Conservation (phyloP, 2,888 invertebrate genomes). For the Micoletzkya japonica region DNA sequence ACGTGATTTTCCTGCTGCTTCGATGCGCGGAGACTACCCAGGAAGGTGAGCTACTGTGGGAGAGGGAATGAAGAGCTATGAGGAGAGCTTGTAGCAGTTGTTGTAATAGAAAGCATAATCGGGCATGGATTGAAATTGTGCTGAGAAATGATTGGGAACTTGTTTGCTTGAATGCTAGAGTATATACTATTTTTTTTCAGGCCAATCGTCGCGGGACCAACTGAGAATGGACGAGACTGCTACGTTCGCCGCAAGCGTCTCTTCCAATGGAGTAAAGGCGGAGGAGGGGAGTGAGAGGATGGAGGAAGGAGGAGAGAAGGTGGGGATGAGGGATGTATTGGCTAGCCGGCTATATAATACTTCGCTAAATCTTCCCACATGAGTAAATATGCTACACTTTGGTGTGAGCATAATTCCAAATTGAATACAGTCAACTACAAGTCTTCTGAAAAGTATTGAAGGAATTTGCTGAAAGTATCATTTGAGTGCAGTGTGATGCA, state of each 20-base stretch:
- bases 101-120: neutral
- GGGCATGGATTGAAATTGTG: neutral
- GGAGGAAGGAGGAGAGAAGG: conserved; percentile 19
- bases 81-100: neutral
- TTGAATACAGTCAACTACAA: neutral
- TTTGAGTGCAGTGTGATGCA: neutral
- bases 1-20: conserved; percentile 42
- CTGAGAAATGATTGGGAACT: neutral
- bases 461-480: neutral
- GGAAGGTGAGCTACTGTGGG: neutral
- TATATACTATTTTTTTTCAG: conserved; percentile 9
- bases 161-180: neutral
- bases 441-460: neutral
- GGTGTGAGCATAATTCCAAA: neutral
- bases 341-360: neutral
- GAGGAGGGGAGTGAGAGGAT: conserved; percentile 6
- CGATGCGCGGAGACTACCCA: conserved; percentile 28
- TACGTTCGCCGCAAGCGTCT: conserved; percentile 10
- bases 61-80: neutral
- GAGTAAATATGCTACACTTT: no score
- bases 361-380: no score
- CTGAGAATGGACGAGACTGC: conserved; percentile 15
- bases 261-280: neutral
- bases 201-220: neutral
- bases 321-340: neutral